Base-by-base conservation (phyloP, 2,113 vertebrate genomes). In the Bubalus kerabau region DNA sequence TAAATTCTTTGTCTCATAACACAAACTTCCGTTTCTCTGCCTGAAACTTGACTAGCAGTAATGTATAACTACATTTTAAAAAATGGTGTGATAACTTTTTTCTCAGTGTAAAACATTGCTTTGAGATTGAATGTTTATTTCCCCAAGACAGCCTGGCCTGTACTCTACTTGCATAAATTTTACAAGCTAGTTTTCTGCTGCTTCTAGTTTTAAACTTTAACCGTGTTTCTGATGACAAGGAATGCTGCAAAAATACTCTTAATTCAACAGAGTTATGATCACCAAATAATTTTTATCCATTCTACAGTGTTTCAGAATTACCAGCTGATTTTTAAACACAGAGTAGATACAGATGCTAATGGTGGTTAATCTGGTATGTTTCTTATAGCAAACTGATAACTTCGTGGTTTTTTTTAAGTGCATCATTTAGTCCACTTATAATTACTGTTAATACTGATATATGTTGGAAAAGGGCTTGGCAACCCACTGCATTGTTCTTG, bases 81-180 rank as follows among this genome's bases (percentile, higher is more conserved):
- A 40, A 40, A 14, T 43, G 52, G 11, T 74, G 26, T 43, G 64
- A 12, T 74, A 74, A 71, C n/a, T 62, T 54, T 67, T 71, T 71
- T 71, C 32, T 71, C 60, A 11, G 9, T 95, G 92, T 96, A 97
- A 98, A 98, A 97, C 88, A 82, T 94, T 92, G 96, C 99, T 98
- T 97, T 99, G 99, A 99, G 99, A 99, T 99, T 99, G 99, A 99
- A 99, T 99, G 99, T 99, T 99, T 99, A 99, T 99, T 99, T 99
- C 99, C 99, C 99, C 99, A 99, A 99, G 99, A 99, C 99, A 99
- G 99, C 99, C 99, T 99, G 99, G 99, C 99, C 99, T 99, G 99
- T 98, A 99, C 97, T 99, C 99, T 99, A 99, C 99, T 99, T 98
- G 98, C 99, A 99, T 99, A 99, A 99, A 98, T 99, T 99, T 99